phyloP scores from a whole-genome alignment of 2,888 invertebrate genomes.

The Aphidoletes aphidimyza region DNA sequence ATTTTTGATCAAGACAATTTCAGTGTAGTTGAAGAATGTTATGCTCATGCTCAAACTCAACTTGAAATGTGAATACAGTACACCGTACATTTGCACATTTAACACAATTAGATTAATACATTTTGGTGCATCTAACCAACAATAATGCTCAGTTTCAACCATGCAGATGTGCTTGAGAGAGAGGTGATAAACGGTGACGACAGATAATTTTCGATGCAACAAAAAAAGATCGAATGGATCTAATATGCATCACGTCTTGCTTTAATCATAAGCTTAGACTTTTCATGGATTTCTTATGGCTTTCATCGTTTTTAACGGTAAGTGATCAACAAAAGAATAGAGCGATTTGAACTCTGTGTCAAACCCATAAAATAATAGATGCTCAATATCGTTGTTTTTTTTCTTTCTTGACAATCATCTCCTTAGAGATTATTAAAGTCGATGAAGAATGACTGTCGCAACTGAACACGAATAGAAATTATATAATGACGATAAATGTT shows the following conservation, averaged over 20 bases:
- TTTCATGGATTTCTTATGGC: not conserved
- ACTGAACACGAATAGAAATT: conserved; percentile 1
- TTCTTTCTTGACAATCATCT: conserved; percentile 4
- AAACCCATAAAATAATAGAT: conserved; percentile 42
- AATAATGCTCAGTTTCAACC: no score
- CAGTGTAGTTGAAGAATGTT: not conserved
- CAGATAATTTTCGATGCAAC: not conserved
- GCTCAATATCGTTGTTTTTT: not conserved
- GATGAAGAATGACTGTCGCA: not conserved
- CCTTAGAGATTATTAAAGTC: not conserved
- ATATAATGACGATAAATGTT: conserved; percentile 28
- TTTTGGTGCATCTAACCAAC: not conserved
- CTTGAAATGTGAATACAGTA: not conserved
- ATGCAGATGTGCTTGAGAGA: no score
- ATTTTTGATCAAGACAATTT: not conserved
- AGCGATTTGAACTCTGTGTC: conserved; percentile 10
- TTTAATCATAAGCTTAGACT: not conserved
- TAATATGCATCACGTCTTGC: not conserved
- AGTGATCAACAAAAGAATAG: not conserved
- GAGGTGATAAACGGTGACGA: conserved; percentile 29
- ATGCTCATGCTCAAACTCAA: not conserved
- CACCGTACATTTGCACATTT: no score
- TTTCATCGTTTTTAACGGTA: not conserved
- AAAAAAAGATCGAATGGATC: not conserved
- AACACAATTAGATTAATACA: no score